Conservation (phyloP, 2,113 vertebrate genomes). For the Dascyllus trimaculatus region DNA sequence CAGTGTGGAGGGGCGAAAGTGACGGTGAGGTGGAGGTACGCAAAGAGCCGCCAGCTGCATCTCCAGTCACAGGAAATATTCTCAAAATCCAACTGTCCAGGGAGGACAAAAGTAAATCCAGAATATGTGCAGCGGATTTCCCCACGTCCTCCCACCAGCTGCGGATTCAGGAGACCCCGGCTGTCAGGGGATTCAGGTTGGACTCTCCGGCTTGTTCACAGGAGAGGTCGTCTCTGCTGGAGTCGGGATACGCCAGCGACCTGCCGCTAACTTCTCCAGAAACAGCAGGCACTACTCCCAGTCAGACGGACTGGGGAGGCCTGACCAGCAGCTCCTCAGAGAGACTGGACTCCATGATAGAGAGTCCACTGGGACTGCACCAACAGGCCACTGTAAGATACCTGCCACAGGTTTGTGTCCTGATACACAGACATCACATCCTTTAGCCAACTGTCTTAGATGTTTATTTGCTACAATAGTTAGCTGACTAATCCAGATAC, state of each 20-base stretch:
- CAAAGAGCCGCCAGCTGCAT: constrained; percentile 49
- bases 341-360: constrained; percentile 80
- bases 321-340: constrained; percentile 83
- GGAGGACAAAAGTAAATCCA: constrained; percentile 10
- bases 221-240: constrained; percentile 59
- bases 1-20: constrained; percentile 72
- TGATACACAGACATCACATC: background rate
- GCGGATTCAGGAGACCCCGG: constrained; percentile 22
- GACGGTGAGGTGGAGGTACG: constrained; percentile 70
- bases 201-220: constrained; percentile 41
- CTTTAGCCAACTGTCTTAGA: background rate
- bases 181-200: constrained; percentile 52
- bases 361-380: constrained; percentile 77
- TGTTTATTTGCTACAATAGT: background rate
- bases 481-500: background rate
- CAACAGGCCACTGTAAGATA: constrained; percentile 55
- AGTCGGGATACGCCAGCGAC: constrained; percentile 86
- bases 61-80: constrained; percentile 56
- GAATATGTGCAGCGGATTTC: background rate
- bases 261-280: constrained; percentile 84
- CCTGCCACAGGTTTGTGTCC: constrained; percentile 79
- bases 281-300: constrained; percentile 78
- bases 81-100: constrained; percentile 68
- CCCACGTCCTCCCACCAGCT: background rate
- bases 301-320: constrained; percentile 81